These are phyloP conservation scores for Merluccius polli DNA, from an alignment of 2,797 vertebrate genomes.

Conservation along the genomic window DNA sequence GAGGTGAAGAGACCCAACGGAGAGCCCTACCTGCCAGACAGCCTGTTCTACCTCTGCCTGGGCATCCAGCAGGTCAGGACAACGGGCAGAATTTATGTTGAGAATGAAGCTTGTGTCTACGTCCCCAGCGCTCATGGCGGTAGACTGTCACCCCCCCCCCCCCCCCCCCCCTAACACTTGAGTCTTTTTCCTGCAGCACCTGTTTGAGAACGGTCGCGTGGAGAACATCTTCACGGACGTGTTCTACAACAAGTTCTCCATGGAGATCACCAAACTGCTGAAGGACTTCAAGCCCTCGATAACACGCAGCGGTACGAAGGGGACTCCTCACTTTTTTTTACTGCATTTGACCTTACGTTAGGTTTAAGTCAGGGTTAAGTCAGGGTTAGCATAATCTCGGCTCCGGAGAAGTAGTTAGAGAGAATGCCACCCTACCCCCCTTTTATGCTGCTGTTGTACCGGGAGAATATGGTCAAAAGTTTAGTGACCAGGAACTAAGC, in stretches of 20 bases:
- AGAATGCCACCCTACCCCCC: too few species aligned
- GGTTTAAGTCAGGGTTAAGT: too few species aligned
- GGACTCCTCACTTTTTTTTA: not conserved
- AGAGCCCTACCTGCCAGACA: constrained; percentile 87
- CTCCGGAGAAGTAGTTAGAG: too few species aligned
- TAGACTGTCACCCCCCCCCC: not conserved
- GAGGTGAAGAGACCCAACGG: constrained; percentile 90
- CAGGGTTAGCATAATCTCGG: not conserved
- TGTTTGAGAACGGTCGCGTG: constrained; percentile 96
- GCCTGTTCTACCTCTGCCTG: constrained; percentile 97
- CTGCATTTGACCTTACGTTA: too few species aligned
- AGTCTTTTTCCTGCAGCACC: constrained; percentile 72
- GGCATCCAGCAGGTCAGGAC: constrained; percentile 96
- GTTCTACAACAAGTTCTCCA: constrained; percentile 91
- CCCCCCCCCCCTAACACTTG: too few species aligned
- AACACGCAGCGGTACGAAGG: constrained; percentile 84
- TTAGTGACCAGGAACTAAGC: too few species aligned
- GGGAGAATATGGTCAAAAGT: too few species aligned
- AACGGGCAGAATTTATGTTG: too few species aligned
- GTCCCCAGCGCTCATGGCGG: not conserved
- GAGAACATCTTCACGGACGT: constrained; percentile 98
- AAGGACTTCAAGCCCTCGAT: constrained; percentile 86
- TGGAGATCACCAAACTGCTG: constrained; percentile 86
- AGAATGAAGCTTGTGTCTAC: too few species aligned
- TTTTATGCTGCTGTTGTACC: too few species aligned